Evolutionary conservation across 2,888 invertebrate genomes (phyloP).

Genomic region (Coenonympha arcania): DNA sequence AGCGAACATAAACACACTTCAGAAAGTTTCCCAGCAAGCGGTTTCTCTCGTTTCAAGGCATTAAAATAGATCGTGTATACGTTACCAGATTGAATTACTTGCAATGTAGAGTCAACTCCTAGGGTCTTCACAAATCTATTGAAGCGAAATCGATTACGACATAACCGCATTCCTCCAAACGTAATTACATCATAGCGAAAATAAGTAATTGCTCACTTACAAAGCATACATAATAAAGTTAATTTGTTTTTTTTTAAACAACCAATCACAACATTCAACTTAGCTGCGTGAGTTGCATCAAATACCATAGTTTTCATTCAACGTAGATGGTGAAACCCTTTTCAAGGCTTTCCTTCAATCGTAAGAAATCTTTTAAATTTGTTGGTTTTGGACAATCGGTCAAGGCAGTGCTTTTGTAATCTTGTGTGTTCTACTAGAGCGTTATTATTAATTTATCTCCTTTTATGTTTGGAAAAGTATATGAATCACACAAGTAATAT

Average conservation of each 20-base stretch:
- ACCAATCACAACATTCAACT: too few species aligned
- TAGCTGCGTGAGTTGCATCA: too few species aligned
- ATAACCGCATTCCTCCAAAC: background rate
- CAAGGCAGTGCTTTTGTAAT: background rate
- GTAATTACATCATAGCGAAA: background rate
- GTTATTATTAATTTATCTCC: background rate
- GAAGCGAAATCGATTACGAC: background rate
- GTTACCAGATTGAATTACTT: constrained; percentile 13
- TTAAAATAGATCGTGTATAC: constrained; percentile 17
- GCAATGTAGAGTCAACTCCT: background rate
- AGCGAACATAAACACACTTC: constrained; percentile 38
- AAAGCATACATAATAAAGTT: too few species aligned
- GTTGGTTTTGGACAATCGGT: too few species aligned
- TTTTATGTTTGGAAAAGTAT: background rate
- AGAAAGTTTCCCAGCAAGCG: constrained; percentile 25
- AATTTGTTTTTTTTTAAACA: too few species aligned
- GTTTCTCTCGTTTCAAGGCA: constrained; percentile 26
- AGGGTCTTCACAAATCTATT: background rate
- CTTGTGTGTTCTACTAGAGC: background rate
- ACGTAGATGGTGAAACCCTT: too few species aligned
- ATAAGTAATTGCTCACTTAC: too few species aligned
- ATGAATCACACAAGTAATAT: too few species aligned
- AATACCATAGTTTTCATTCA: too few species aligned
- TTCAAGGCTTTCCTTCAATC: background rate
- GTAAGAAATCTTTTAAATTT: background rate